phyloP scores from a whole-genome alignment of 1,140 invertebrate genomes.

The Oscheius sp. region DNA sequence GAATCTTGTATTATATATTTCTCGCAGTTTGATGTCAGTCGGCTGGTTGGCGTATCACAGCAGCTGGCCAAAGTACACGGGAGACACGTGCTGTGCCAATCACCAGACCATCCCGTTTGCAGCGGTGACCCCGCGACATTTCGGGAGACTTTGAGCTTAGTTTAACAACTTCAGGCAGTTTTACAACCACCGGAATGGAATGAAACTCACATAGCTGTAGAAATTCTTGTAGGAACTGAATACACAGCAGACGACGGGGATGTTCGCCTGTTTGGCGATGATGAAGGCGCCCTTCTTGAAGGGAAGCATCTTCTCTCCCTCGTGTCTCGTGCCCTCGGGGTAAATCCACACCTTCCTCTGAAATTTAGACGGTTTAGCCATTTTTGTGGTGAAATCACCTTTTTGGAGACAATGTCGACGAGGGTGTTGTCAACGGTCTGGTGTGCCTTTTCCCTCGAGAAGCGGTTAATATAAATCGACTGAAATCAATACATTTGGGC shows the following conservation, averaged over 20 bases:
- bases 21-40: no score
- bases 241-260: conserved; percentile 40
- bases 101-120: no score
- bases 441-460: conserved; percentile 41
- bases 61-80: no score
- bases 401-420: conserved; percentile 23
- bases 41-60: no score
- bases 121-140: no score
- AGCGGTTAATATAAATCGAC: conserved; percentile 44
- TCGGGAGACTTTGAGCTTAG: background rate
- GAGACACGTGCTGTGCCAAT: no score
- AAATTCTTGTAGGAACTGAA: conserved; percentile 41
- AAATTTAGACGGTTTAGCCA: conserved; percentile 3
- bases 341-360: conserved; percentile 62
- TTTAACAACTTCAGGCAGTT: conserved; percentile 3
- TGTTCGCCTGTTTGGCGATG: conserved; percentile 61
- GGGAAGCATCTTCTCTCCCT: conserved; percentile 60
- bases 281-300: conserved; percentile 66
- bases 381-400: background rate
- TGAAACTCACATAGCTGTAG: conserved; percentile 33
- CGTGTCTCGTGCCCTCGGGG: conserved; percentile 64
- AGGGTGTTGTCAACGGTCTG: conserved; percentile 38
- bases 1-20: no score
- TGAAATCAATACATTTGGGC: background rate
- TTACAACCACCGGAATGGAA: no score